These are phyloP conservation scores for Ochotona curzoniae DNA, from an alignment of 2,113 vertebrate genomes.

Conservation along the genomic window DNA sequence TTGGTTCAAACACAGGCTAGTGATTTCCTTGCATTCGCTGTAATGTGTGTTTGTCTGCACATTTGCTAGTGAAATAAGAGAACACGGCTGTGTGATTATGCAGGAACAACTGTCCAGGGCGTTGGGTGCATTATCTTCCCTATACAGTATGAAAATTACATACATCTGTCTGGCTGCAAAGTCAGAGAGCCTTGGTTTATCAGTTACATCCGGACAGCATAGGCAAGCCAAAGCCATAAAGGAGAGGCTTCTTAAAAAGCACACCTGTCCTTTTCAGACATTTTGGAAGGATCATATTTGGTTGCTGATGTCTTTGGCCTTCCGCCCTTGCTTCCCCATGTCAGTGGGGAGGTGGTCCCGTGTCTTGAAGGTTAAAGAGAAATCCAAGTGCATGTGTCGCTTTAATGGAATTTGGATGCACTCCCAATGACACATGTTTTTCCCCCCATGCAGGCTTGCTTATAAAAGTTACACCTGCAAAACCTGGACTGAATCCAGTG, in stretches of 20 bases:
- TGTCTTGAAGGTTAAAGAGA: conserved; percentile 56
- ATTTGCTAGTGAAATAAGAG: conserved; percentile 80
- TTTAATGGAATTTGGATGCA: conserved; percentile 48
- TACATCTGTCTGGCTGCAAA: neutral
- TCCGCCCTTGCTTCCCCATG: neutral
- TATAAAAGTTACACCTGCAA: conserved; percentile 72
- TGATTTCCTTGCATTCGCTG: conserved; percentile 76
- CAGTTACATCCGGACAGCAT: neutral
- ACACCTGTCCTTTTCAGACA: conserved; percentile 72
- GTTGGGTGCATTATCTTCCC: conserved; percentile 52
- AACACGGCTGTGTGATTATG: conserved; percentile 35
- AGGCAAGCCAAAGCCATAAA: conserved; percentile 5
- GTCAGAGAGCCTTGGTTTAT: fast-evolving
- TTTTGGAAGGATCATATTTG: conserved; percentile 45
- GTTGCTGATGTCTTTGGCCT: conserved; percentile 52
- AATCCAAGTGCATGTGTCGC: conserved; percentile 39
- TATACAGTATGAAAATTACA: conserved; percentile 30
- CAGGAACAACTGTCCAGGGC: conserved; percentile 42
- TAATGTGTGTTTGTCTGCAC: conserved; percentile 72
- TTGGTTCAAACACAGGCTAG: conserved; percentile 61
- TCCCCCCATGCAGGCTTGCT: neutral
- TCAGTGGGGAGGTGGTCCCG: neutral
- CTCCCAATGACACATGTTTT: neutral
- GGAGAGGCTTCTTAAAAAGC: conserved; percentile 61
- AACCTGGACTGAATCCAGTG: conserved; percentile 68